These are phyloP conservation scores for Gyps fulvus DNA, from an alignment of 2,113 vertebrate species.

Conservation along the genomic window DNA sequence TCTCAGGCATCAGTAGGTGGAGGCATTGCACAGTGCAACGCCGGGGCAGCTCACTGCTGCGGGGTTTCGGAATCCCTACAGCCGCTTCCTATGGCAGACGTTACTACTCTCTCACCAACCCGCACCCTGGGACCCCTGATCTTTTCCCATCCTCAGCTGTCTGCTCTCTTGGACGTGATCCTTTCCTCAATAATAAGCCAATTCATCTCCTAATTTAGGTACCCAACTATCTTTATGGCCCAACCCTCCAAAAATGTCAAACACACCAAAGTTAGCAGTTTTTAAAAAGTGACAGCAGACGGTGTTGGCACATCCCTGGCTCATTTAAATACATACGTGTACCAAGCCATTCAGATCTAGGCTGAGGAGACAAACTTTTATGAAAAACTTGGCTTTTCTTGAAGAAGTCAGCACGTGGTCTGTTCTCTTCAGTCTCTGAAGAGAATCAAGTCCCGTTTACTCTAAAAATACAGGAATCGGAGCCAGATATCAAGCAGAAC, in stretches of 20 bases:
- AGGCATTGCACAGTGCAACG: neutral
- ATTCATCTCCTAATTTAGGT: neutral
- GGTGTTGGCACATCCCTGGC: neutral
- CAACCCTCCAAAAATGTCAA: neutral
- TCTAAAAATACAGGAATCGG: neutral
- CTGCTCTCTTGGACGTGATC: neutral
- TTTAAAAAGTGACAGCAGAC: neutral
- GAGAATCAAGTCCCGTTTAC: neutral
- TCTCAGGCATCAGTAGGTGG: neutral
- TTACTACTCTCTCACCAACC: neutral
- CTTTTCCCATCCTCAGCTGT: neutral
- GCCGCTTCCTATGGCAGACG: neutral
- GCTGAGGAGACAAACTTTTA: neutral
- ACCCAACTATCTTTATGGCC: neutral
- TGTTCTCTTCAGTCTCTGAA: slow-evolving; percentile 1
- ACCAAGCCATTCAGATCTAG: neutral
- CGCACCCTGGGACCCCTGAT: neutral
- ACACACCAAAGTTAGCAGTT: neutral
- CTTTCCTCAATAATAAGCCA: neutral
- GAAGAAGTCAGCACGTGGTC: neutral
- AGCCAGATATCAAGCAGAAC: slow-evolving; percentile 45
- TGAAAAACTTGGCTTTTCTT: slow-evolving; percentile 44
- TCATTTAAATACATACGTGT: neutral
- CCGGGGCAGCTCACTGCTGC: accelerated
- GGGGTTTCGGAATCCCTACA: neutral